Percentiles rank a stretch among this genome's conserved stretches.
These are phyloP conservation scores for Trematomus loennbergii DNA, from an alignment of 2,113 vertebrate species.

Conservation along the genomic window DNA sequence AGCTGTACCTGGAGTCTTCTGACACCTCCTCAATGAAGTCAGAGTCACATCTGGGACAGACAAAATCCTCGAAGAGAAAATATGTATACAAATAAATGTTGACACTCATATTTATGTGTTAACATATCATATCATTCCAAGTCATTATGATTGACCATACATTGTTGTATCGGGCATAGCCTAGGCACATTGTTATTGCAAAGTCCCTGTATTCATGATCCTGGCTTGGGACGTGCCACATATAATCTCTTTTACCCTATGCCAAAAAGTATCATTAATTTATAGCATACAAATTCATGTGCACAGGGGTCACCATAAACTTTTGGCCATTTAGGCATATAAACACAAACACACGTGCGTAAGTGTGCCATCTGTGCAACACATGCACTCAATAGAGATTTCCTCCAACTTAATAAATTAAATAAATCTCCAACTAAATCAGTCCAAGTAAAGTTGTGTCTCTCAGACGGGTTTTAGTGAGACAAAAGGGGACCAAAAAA, in stretches of 20 bases:
- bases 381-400: background rate
- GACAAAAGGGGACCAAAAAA: background rate
- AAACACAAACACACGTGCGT: slow-evolving; percentile 6
- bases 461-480: background rate
- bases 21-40: slow-evolving; percentile 93
- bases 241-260: background rate
- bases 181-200: background rate
- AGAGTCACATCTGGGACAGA: slow-evolving; percentile 90
- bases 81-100: background rate
- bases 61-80: slow-evolving; percentile 85
- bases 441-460: background rate
- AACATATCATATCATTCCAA: too few species aligned
- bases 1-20: slow-evolving; percentile 89
- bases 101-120: too few species aligned
- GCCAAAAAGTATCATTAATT: background rate
- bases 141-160: too few species aligned
- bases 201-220: background rate
- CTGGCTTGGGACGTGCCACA: background rate
- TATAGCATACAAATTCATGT: background rate
- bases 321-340: background rate
- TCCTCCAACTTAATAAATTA: background rate
- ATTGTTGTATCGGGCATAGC: too few species aligned
- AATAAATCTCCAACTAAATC: background rate
- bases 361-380: slow-evolving; percentile 25
- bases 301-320: background rate